Percentiles rank a stretch among this genome's conserved stretches.
Conservation (phyloP, 1,140 invertebrate genomes). For the Atta cephalotes region DNA sequence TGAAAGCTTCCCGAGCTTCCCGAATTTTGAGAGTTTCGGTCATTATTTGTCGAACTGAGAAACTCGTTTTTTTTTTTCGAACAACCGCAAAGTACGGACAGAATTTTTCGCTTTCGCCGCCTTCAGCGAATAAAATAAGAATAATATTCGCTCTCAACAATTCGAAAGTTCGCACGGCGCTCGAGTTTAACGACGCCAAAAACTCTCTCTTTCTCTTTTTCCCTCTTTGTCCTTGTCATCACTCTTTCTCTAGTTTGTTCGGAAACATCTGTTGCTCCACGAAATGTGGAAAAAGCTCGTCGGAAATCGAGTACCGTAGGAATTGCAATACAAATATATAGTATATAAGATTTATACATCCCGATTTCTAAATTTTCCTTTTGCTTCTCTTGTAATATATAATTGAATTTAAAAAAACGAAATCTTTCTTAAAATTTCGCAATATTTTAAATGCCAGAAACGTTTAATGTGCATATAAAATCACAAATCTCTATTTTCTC, state of each 20-base stretch:
- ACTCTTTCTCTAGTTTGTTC: constrained; percentile 34
- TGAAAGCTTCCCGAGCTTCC: constrained; percentile 18
- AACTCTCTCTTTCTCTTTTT: constrained; percentile 11
- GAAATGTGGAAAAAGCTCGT: constrained; percentile 35
- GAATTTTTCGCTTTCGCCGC: constrained; percentile 42
- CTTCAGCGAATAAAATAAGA: constrained; percentile 53
- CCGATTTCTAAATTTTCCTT: not conserved
- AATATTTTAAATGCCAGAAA: not conserved
- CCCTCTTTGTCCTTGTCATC: not conserved
- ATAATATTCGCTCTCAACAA: constrained; percentile 56
- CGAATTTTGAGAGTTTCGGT: constrained; percentile 26
- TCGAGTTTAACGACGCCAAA: constrained; percentile 51
- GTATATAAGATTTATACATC: not conserved
- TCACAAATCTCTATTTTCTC: not conserved
- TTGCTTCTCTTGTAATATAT: not conserved
- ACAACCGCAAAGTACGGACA: constrained; percentile 41
- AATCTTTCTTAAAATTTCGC: not conserved
- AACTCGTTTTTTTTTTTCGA: constrained; percentile 19
- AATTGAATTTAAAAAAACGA: not conserved
- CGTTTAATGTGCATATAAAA: not conserved
- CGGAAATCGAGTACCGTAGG: constrained; percentile 10
- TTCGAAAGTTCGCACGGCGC: constrained; percentile 46
- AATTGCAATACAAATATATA: constrained; percentile 27
- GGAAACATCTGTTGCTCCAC: constrained; percentile 54
- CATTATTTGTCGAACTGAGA: constrained; percentile 28